phyloP scores from a whole-genome alignment of 2,797 vertebrate genomes.

The Liparis tanakae region DNA sequence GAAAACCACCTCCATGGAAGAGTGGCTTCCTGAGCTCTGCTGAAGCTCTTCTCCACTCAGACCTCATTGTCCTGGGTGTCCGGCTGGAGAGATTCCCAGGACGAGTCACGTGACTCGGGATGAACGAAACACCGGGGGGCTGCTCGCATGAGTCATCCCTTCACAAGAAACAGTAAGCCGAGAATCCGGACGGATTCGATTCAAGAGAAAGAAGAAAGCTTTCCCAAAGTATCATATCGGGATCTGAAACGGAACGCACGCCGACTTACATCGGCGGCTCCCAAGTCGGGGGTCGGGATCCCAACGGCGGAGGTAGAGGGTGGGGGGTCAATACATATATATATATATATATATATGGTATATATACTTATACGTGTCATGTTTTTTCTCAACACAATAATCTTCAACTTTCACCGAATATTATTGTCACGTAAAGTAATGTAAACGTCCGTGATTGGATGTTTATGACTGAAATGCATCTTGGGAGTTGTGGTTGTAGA shows the following conservation, averaged over 20 bases:
- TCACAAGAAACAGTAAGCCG: conserved; percentile 6
- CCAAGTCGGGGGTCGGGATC: neutral
- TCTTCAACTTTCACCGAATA: neutral
- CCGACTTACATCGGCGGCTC: neutral
- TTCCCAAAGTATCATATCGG: neutral
- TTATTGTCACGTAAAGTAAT: neutral
- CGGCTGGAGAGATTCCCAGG: conserved; percentile 35
- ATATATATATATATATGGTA: no score
- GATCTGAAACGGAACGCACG: neutral
- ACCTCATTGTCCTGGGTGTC: conserved; percentile 43
- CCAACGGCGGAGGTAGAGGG: no score
- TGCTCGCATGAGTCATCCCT: neutral
- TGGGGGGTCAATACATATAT: neutral
- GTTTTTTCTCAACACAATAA: neutral
- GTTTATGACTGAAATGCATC: neutral
- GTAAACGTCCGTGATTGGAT: neutral
- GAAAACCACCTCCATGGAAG: conserved; percentile 54
- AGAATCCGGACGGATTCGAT: conserved; percentile 1
- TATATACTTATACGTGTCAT: no score
- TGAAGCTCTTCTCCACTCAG: conserved; percentile 43
- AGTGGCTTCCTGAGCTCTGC: conserved; percentile 52
- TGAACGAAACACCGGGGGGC: neutral
- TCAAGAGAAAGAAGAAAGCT: neutral
- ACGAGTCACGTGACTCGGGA: conserved; percentile 15
- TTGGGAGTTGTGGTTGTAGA: neutral